These are phyloP conservation scores for Tipula vernalis DNA, from an alignment of 2,888 invertebrate genomes.

Conservation along the genomic window DNA sequence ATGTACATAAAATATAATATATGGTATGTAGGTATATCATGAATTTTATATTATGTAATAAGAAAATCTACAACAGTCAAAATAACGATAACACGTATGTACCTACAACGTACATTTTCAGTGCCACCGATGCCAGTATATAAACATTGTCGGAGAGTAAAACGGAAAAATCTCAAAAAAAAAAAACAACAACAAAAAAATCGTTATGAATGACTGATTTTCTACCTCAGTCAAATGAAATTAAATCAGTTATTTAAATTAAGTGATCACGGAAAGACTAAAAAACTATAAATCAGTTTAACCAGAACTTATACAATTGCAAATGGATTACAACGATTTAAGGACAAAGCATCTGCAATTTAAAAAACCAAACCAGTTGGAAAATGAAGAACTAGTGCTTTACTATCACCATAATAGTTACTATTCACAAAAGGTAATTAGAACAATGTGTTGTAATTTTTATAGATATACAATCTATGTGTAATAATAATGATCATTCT, in stretches of 20 bases:
- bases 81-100: not conserved
- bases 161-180: not conserved
- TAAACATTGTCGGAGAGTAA: not conserved
- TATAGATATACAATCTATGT: not conserved
- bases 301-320: not conserved
- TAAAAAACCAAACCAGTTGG: constrained; percentile 25
- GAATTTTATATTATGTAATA: not conserved
- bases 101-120: not conserved
- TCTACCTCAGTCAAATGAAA: not conserved
- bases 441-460: not conserved
- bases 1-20: not conserved
- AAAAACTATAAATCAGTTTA: not conserved
- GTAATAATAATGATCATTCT: not conserved
- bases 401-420: constrained; percentile 61
- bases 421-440: constrained; percentile 60
- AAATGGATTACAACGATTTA: not conserved
- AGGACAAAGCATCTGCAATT: constrained; percentile 19
- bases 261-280: not conserved
- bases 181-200: not conserved
- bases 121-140: not conserved
- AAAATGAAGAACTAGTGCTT: constrained; percentile 41
- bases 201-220: not conserved
- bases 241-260: not conserved
- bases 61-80: not conserved
- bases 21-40: too few species aligned